Evolutionary conservation across 2,888 invertebrate genomes (phyloP).

Genomic region (Coelopa pilipes): DNA sequence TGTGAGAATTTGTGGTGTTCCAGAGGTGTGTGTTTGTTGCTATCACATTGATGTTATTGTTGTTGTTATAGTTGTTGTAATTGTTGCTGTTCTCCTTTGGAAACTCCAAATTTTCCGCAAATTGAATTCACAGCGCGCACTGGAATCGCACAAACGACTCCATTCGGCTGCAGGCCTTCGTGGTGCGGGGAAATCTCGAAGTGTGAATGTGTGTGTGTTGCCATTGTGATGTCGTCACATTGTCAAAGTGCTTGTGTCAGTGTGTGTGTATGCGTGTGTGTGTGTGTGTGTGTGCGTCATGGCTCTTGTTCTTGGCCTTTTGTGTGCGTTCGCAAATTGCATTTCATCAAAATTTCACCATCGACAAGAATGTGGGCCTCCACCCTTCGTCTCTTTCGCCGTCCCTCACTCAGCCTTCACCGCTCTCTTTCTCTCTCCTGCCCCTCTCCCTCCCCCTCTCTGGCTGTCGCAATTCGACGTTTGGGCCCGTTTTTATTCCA

Average conservation of each 20-base stretch:
- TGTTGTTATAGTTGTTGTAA: not conserved
- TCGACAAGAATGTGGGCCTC: not conserved
- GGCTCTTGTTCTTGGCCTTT: constrained; percentile 2
- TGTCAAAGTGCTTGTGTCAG: too few species aligned
- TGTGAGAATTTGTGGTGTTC: too few species aligned
- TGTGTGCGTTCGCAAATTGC: not conserved
- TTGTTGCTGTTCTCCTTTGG: not conserved
- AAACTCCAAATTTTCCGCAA: not conserved
- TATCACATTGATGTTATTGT: too few species aligned
- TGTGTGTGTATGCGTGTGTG: not conserved
- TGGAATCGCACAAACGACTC: not conserved
- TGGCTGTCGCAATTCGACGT: too few species aligned
- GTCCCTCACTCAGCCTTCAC: not conserved
- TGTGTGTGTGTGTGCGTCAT: not conserved
- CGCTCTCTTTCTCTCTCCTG: too few species aligned
- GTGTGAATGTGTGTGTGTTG: too few species aligned
- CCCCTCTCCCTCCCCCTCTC: too few species aligned
- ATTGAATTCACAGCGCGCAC: not conserved
- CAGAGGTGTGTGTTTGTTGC: too few species aligned
- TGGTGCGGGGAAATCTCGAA: too few species aligned
- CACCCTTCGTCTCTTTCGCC: not conserved
- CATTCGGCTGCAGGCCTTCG: not conserved
- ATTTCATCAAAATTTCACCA: constrained; percentile 3
- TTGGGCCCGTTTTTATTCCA: too few species aligned
- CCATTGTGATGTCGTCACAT: too few species aligned